These are phyloP conservation scores for Perognathus longimembris DNA, from an alignment of 2,113 vertebrate genomes.

Conservation along the genomic window DNA sequence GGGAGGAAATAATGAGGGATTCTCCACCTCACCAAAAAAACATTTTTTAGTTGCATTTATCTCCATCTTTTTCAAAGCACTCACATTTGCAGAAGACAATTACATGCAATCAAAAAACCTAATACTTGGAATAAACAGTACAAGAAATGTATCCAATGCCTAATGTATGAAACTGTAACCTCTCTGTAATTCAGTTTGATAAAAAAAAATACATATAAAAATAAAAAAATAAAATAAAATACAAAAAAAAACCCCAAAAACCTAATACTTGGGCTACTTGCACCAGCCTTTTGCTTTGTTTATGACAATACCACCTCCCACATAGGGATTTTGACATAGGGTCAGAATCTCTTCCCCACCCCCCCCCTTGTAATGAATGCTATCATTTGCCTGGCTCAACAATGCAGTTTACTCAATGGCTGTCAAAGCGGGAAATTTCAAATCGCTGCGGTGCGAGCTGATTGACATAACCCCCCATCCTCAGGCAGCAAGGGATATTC, in stretches of 20 bases:
- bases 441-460: neutral
- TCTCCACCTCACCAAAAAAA: neutral
- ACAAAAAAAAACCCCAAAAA: no score
- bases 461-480: neutral
- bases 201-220: no score
- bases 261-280: rapidly evolving
- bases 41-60: neutral
- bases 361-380: neutral
- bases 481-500: neutral
- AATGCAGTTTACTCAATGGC: neutral
- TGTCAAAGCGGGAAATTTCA: neutral
- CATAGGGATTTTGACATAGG: neutral
- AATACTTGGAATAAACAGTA: no score
- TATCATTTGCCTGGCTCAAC: slow-evolving; percentile 13
- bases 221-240: no score
- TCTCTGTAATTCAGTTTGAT: no score
- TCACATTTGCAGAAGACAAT: neutral
- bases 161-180: no score
- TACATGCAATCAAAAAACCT: neutral
- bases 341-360: neutral
- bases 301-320: neutral
- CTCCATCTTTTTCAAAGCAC: neutral
- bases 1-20: neutral
- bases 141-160: no score
- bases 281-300: neutral